Evolutionary conservation across 2,113 vertebrate species (phyloP), one percentile per base, ranked within the genome.

Genomic region (Sula dactylatra): DNA sequence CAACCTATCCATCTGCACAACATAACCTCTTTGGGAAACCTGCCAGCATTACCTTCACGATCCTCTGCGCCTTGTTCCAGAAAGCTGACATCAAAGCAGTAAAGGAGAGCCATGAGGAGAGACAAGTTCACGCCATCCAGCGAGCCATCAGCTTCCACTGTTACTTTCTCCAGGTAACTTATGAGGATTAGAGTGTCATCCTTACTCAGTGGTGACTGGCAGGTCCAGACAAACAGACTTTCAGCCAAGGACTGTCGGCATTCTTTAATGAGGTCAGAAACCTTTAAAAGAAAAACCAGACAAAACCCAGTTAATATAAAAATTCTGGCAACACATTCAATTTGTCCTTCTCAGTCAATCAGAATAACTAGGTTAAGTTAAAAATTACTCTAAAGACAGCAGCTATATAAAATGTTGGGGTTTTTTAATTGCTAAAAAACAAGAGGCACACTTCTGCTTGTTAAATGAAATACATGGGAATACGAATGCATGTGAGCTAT

Each of bases 141-240:
- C 0, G 99, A 99, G 93, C 99, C 99, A 50, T 99, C 99, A 8
- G 99, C 99, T 97, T 99, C 99, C 54, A 98, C 98, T 4, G 99
- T 99, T 70, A 99, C 98, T 24, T 98, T 99, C 96, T 99, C 99
- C 96, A 99, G 93, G 93, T 99, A 98, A 69, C 98, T 98, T 96
- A 99, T 99, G 40, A 99, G 98, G 91, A 99, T 98, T 19, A 99
- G 96, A 13, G 99, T 99, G 97, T 99, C 99, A 82, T 99, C 99
- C 98, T 99, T 99, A 92, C 94, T 98, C 79, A 99, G 98, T 1
- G 99, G 98, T 13, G 99, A 99, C 90, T 99, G 99, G 94, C 99
- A 99, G n/a, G 99, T 98, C 99, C 99, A 99, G 44, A 98, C 98
- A 97, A 99, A 99, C 56, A 99, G 98, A 93, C 99, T 99, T 95